Conservation (phyloP, 2,113 vertebrate genomes). For the Sphyrna mokarran region DNA sequence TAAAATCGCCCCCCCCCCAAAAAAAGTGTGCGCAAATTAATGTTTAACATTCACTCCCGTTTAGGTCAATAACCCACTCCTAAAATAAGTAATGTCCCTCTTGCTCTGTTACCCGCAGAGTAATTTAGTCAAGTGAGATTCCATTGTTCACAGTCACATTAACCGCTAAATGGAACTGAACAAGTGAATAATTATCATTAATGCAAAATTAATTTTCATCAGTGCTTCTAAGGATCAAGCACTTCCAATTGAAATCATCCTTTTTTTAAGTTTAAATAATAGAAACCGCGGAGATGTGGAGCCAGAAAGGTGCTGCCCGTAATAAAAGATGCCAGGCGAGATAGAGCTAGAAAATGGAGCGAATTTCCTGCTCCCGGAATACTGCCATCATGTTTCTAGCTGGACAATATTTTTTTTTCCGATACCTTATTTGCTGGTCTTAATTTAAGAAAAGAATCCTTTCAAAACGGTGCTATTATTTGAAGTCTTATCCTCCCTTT, state of each 20-base stretch:
- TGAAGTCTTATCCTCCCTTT: background rate
- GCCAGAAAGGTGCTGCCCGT: background rate
- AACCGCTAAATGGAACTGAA: conserved; percentile 35
- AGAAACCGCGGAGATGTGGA: background rate
- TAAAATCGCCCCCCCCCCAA: background rate
- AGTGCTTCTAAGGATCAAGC: conserved; percentile 30
- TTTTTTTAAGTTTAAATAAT: conserved; percentile 28
- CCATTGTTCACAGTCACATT: conserved; percentile 36
- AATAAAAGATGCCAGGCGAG: background rate
- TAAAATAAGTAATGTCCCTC: background rate
- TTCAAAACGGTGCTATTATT: background rate
- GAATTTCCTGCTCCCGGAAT: background rate
- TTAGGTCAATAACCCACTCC: background rate
- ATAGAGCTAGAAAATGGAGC: background rate
- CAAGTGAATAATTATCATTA: conserved; percentile 38
- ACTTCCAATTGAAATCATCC: conserved; percentile 21
- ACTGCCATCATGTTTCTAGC: background rate
- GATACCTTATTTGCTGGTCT: background rate
- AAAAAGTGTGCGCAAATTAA: background rate
- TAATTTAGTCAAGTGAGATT: conserved; percentile 29
- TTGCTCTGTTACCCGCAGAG: background rate
- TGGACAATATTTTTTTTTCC: conserved; percentile 9
- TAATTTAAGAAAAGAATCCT: background rate
- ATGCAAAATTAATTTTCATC: conserved; percentile 38
- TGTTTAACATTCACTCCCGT: background rate